Evolutionary conservation across 1,140 invertebrate genomes (phyloP), one percentile per base, ranked within the genome.

Genomic region (Anthonomus grandis): DNA sequence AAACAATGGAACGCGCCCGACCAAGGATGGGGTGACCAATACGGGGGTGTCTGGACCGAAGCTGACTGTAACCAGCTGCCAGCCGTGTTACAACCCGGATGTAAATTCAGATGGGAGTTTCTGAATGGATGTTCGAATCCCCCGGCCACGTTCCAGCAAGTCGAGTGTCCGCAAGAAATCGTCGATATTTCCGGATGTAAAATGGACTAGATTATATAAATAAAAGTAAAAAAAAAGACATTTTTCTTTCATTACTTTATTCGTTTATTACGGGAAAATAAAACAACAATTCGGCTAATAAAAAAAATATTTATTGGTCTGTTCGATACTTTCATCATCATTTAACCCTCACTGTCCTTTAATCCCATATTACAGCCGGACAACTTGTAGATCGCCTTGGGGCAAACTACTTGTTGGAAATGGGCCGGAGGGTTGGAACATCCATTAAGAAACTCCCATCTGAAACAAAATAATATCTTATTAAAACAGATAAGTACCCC

Each of bases 1-100:
- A 48, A 10, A 3, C 57, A 59, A 36, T 59, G 57, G 57, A 48
- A 54, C 22, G 57, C 57, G 13, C 57, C 57, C 13, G 57, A 53
- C 10, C n/a, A 27, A n/a, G 57, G 57, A 17, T 59, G 57, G 57
- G 57, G 51, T 41, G 42, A 25, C 10, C 49, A 53, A 36, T 59
- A 59, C 21, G 57, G 57, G 10, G 57, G 57, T 18, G 57, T 59
- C 25, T 2, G 15, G 4, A 48, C 50, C n/a, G 57, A 59, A 34
- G 45, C n/a, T n/a, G 50, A 6, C 6, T 59, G 57, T 24, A 36
- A 53, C 22, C 12, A 59, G 12, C 31, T 59, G 23, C 57, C 57
- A 6, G 15, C 6, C 21, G 39, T 36, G 17, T 45, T 59, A 24
- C 50, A 59, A 34, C 21, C 42, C 22, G 57, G 57, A 17, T 59